Evolutionary conservation across 92 coral and sea anemone genomes (phyloP).

Genomic region (Paramuricea clavata): DNA sequence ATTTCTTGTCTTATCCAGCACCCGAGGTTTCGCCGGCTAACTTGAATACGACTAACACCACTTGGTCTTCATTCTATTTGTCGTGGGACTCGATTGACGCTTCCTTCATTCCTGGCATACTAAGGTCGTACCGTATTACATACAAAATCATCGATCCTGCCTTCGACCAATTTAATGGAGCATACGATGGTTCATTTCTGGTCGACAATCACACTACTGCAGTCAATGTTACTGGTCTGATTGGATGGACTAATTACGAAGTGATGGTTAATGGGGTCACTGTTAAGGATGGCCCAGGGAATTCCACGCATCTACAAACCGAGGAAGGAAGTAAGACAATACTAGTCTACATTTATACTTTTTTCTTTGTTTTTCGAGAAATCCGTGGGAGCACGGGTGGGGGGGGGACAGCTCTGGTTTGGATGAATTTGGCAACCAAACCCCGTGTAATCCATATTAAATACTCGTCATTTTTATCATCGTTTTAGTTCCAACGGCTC

Average conservation of each 20-base stretch:
- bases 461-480: neutral
- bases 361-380: too few species aligned
- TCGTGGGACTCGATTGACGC: conserved; percentile 7
- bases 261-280: conserved; percentile 61
- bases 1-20: neutral
- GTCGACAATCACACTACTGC: neutral
- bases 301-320: neutral
- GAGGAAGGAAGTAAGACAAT: conserved; percentile 36
- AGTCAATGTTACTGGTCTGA: conserved; percentile 39
- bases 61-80: conserved; percentile 2
- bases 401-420: too few species aligned
- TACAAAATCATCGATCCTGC: conserved; percentile 53
- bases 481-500: conserved; percentile 68
- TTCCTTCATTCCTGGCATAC: conserved; percentile 63
- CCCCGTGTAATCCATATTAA: too few species aligned
- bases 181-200: conserved; percentile 1
- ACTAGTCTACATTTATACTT: neutral
- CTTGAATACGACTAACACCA: conserved; percentile 18
- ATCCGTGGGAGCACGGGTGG: too few species aligned
- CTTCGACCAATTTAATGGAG: neutral
- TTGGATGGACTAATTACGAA: conserved; percentile 42
- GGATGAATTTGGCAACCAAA: too few species aligned
- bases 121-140: conserved; percentile 73
- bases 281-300: conserved; percentile 40
- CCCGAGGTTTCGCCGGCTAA: conserved; percentile 24